phyloP scores from a whole-genome alignment of 2,888 invertebrate species.

The Dryobota labecula region DNA sequence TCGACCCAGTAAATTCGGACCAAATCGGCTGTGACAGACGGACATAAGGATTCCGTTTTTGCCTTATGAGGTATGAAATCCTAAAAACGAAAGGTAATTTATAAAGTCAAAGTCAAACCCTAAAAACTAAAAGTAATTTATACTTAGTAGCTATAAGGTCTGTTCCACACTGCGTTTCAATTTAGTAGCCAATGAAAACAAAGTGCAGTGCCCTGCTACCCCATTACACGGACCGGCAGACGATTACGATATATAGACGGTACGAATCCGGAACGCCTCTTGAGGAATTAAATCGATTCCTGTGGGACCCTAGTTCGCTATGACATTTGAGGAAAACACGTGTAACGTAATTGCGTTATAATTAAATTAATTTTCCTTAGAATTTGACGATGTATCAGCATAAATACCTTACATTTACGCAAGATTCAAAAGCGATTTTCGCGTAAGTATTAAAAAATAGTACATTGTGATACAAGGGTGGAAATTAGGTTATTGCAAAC shows the following conservation, averaged over 20 bases:
- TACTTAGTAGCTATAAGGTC: neutral
- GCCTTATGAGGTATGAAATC: too few relatives aligned
- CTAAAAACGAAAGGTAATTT: too few relatives aligned
- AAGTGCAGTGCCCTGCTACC: conserved; percentile 40
- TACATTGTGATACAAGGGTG: too few relatives aligned
- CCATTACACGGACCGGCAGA: conserved; percentile 36
- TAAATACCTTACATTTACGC: too few relatives aligned
- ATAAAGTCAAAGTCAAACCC: too few relatives aligned
- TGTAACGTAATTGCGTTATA: conserved; percentile 15
- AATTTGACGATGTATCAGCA: too few relatives aligned
- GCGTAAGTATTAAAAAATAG: too few relatives aligned
- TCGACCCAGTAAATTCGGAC: too few relatives aligned
- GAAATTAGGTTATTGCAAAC: too few relatives aligned
- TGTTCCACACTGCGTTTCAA: conserved; percentile 45
- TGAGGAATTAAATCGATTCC: conserved; percentile 27
- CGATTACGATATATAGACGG: conserved; percentile 33
- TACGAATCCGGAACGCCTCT: neutral
- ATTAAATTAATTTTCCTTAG: conserved; percentile 2
- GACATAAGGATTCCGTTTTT: too few relatives aligned
- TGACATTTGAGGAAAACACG: conserved; percentile 13
- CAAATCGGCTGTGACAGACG: too few relatives aligned
- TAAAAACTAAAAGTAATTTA: neutral
- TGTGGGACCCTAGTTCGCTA: neutral
- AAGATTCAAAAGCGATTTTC: too few relatives aligned
- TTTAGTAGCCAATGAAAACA: conserved; percentile 56